A percentile compares a stretch with the other conserved stretches of the same genome.
These are phyloP conservation scores for Iphiclides podalirius DNA, from an alignment of 2,888 invertebrate genomes.

Conservation along the genomic window DNA sequence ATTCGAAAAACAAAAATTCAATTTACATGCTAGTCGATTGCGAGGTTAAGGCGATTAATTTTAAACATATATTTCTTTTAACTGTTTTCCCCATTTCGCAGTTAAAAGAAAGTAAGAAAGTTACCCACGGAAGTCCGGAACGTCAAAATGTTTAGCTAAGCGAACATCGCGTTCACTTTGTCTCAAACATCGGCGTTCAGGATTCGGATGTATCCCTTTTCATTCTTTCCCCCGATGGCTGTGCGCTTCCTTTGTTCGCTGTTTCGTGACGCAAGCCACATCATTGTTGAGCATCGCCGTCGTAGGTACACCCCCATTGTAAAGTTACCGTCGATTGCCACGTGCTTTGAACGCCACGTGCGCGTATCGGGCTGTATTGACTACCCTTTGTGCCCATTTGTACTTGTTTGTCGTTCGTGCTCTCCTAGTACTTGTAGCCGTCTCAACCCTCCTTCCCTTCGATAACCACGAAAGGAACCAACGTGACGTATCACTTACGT, in stretches of 20 bases:
- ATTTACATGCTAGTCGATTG: too few species aligned
- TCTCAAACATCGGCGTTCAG: too few species aligned
- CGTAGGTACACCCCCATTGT: conserved; percentile 11
- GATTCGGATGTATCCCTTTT: not conserved
- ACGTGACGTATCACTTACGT: too few species aligned
- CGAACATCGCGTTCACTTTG: too few species aligned
- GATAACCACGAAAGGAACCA: not conserved
- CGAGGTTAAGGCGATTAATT: too few species aligned
- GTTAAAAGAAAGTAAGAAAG: too few species aligned
- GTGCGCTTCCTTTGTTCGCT: conserved; percentile 8
- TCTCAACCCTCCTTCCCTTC: too few species aligned
- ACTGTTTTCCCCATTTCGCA: too few species aligned
- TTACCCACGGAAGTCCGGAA: too few species aligned
- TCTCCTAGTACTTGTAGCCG: conserved; percentile 4
- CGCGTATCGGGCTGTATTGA: conserved; percentile 1
- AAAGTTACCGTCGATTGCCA: conserved; percentile 1
- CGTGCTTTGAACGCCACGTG: not conserved
- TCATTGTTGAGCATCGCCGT: conserved; percentile 6
- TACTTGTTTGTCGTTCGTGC: conserved; percentile 2
- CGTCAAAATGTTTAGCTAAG: too few species aligned
- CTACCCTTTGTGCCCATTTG: not conserved
- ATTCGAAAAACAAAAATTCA: too few species aligned
- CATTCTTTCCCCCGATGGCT: not conserved
- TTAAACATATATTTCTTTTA: too few species aligned
- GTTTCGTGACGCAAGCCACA: conserved; percentile 4